A percentile compares a stretch with the other conserved stretches of the same genome.
phyloP scores from a whole-genome alignment of 2,888 invertebrate genomes.

The Rhagium mordax region DNA sequence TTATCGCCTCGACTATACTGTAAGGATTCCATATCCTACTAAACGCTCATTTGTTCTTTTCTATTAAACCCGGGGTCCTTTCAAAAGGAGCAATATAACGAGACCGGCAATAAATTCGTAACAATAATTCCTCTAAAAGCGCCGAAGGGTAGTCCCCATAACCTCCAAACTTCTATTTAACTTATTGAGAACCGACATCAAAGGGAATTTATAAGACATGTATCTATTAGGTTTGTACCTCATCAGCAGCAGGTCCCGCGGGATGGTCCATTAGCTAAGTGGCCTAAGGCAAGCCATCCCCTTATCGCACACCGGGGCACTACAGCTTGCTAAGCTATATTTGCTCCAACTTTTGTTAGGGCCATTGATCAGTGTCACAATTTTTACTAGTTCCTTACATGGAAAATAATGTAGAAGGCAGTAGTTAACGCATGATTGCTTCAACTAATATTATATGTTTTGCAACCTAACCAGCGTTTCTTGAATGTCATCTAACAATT shows the following conservation, averaged over 20 bases:
- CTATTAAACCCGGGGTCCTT: background rate
- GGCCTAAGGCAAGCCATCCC: constrained; percentile 36
- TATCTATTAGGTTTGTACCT: constrained; percentile 54
- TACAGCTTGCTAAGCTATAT: constrained; percentile 9
- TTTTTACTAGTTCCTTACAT: background rate
- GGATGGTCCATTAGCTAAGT: constrained; percentile 47
- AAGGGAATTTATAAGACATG: constrained; percentile 52
- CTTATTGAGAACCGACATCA: constrained; percentile 51
- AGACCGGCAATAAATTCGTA: constrained; percentile 18
- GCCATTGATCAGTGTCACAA: constrained; percentile 4
- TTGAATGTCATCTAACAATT: no score
- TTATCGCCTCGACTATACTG: background rate
- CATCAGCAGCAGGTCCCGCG: constrained; percentile 39
- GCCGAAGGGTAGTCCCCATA: constrained; percentile 22
- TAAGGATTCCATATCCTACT: background rate
- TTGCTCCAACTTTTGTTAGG: background rate
- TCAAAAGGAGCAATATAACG: constrained; percentile 1
- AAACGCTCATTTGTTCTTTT: background rate
- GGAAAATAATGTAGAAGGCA: background rate
- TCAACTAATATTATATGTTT: no score
- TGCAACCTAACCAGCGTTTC: no score
- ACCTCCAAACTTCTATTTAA: constrained; percentile 42
- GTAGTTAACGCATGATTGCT: background rate
- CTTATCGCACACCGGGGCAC: constrained; percentile 24
- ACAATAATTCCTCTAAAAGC: constrained; percentile 19